These are phyloP conservation scores for Pangasius sanitwongsei DNA, from an alignment of 2,797 vertebrate species.

Conservation along the genomic window DNA sequence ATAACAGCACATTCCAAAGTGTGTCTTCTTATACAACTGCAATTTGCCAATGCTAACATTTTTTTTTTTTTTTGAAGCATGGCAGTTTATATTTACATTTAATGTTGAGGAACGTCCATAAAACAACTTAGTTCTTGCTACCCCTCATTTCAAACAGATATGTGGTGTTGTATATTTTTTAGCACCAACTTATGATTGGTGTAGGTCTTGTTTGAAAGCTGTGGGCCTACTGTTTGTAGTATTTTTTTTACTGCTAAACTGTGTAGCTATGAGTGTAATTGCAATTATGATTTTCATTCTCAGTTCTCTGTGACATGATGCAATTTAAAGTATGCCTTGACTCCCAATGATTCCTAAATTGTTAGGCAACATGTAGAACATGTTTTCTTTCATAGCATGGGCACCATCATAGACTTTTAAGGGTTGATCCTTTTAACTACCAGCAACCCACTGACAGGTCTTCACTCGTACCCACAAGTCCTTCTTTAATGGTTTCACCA, in stretches of 20 bases:
- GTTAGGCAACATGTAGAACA: background rate
- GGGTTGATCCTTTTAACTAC: background rate
- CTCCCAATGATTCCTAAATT: background rate
- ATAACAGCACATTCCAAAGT: background rate
- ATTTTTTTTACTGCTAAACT: background rate
- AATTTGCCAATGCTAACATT: background rate
- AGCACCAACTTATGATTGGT: background rate
- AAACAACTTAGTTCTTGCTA: background rate
- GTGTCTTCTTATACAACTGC: background rate
- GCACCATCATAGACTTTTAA: background rate
- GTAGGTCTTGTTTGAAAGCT: background rate
- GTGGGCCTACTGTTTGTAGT: background rate
- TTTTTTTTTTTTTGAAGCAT: background rate
- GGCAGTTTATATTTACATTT: background rate
- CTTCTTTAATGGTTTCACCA: background rate
- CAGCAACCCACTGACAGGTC: background rate
- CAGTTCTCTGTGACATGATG: background rate
- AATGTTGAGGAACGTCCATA: background rate
- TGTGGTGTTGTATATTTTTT: background rate
- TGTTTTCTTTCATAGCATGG: background rate
- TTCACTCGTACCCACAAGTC: background rate
- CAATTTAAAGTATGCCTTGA: background rate
- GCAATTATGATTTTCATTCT: background rate
- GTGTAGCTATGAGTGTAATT: background rate
- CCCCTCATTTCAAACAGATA: background rate